phyloP scores from a whole-genome alignment of 2,113 vertebrate species.

The Cryptomyrus ogoouensis region DNA sequence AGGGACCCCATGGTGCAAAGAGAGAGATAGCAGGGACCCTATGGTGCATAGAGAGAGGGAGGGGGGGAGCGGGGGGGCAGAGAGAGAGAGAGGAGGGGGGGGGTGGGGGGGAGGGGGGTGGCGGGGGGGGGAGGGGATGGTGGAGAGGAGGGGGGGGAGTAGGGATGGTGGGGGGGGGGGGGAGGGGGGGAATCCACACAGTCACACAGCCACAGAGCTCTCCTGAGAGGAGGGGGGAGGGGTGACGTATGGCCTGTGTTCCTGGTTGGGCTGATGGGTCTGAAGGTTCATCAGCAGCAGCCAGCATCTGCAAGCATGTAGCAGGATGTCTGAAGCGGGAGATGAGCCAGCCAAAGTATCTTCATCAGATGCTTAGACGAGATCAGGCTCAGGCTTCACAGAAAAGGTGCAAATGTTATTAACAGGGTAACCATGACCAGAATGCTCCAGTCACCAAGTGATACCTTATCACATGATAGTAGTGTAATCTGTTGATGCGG shows the following conservation, averaged over 20 bases:
- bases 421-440: background rate
- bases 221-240: slow-evolving; percentile 10
- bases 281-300: background rate
- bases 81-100: too few species aligned
- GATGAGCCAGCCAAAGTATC: background rate
- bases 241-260: slow-evolving; percentile 1
- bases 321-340: background rate
- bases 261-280: background rate
- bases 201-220: slow-evolving; percentile 10
- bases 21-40: too few species aligned
- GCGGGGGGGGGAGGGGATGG: too few species aligned
- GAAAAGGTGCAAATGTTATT: background rate
- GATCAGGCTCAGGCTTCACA: background rate
- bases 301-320: background rate
- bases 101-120: background rate
- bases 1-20: too few species aligned
- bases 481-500: background rate
- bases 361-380: background rate
- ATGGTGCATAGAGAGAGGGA: too few species aligned
- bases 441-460: background rate
- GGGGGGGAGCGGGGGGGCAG: too few species aligned
- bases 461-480: background rate
- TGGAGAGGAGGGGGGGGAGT: slow-evolving; percentile 12
- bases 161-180: background rate
- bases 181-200: slow-evolving; percentile 10